These are phyloP conservation scores for Drosophila ogumai DNA, from an alignment of 1,140 invertebrate species.

Conservation along the genomic window DNA sequence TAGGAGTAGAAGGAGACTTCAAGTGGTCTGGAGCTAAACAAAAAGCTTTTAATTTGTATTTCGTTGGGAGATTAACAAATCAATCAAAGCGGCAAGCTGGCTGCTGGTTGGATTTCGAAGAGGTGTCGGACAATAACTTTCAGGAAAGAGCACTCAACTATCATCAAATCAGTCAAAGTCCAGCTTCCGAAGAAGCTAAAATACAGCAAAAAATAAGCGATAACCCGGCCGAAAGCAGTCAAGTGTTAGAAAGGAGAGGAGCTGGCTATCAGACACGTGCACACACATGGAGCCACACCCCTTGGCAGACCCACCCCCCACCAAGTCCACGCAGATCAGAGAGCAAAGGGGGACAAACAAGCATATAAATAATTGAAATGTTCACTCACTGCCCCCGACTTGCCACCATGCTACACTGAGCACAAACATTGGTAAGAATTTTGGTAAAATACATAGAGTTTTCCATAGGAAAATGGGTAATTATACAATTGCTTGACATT, in stretches of 20 bases:
- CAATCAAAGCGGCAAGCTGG: slow-evolving; percentile 49
- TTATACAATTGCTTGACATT: neutral
- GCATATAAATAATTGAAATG: slow-evolving; percentile 83
- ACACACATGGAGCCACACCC: slow-evolving; percentile 36
- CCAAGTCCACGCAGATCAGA: slow-evolving; percentile 3
- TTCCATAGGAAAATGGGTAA: neutral
- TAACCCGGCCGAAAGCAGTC: slow-evolving; percentile 64
- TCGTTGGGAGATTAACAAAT: slow-evolving; percentile 63
- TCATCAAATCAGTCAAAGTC: slow-evolving; percentile 75
- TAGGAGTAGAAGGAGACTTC: neutral
- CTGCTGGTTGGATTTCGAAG: neutral
- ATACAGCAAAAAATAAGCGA: slow-evolving; percentile 54
- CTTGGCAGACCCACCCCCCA: neutral
- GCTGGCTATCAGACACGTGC: slow-evolving; percentile 66
- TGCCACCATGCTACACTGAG: neutral
- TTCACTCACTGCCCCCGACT: slow-evolving; percentile 43
- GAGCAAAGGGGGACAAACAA: slow-evolving; percentile 62
- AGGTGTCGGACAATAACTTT: slow-evolving; percentile 62
- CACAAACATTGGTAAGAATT: neutral
- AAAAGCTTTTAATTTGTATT: slow-evolving; percentile 64
- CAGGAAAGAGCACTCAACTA: slow-evolving; percentile 59
- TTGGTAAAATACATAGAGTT: neutral
- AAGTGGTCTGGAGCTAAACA: slow-evolving; percentile 13
- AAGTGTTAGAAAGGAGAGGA: slow-evolving; percentile 58
- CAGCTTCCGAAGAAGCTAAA: slow-evolving; percentile 20